These are phyloP conservation scores for Epicauta chinensis DNA, from an alignment of 1,140 invertebrate genomes.

Conservation along the genomic window DNA sequence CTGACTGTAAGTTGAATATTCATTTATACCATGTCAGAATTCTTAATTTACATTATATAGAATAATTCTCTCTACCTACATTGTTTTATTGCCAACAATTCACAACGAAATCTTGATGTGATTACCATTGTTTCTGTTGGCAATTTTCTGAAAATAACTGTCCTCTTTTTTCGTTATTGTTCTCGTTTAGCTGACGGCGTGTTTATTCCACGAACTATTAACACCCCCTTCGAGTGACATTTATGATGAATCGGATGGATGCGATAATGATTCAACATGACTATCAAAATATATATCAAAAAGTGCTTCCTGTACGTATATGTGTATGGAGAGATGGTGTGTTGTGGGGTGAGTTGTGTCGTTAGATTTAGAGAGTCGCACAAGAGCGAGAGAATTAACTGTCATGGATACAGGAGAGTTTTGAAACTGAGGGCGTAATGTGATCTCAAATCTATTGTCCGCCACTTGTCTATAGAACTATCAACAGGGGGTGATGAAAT, in stretches of 20 bases:
- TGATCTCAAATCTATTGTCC: background rate
- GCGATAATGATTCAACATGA: slow-evolving; percentile 17
- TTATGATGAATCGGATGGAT: slow-evolving; percentile 17
- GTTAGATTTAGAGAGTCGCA: slow-evolving; percentile 4
- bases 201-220: slow-evolving; percentile 11
- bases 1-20: too few relatives aligned
- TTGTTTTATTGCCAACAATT: background rate
- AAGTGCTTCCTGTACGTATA: too few relatives aligned
- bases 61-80: slow-evolving; percentile 1
- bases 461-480: background rate
- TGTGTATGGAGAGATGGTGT: too few relatives aligned
- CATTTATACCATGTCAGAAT: background rate
- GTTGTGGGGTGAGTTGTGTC: too few relatives aligned
- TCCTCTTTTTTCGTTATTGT: too few relatives aligned
- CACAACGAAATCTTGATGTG: too few relatives aligned
- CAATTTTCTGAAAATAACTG: too few relatives aligned
- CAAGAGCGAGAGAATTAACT: slow-evolving; percentile 9
- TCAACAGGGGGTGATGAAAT: background rate
- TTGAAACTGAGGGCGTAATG: slow-evolving; percentile 14
- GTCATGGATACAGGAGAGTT: slow-evolving; percentile 15
- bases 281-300: slow-evolving; percentile 8
- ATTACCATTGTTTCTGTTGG: too few relatives aligned
- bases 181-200: background rate
- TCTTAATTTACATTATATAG: slow-evolving; percentile 10
- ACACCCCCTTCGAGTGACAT: slow-evolving; percentile 9